Evolutionary conservation across 1,140 invertebrate genomes (phyloP).

Genomic region (Colletes gigas): DNA sequence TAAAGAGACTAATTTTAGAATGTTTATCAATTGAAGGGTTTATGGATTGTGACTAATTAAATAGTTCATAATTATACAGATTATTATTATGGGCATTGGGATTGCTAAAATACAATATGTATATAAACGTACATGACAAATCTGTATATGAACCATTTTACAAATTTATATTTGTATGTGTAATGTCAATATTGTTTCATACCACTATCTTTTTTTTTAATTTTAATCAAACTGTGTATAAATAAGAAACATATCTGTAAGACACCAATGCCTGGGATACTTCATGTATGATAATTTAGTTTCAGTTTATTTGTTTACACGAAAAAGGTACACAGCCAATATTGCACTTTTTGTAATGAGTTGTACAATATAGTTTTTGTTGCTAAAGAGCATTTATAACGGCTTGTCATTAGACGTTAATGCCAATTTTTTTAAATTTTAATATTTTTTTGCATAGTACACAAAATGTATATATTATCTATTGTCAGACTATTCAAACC

Average conservation of each 20-base stretch:
- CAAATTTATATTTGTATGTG: constrained; percentile 3
- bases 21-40: constrained; percentile 49
- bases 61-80: constrained; percentile 39
- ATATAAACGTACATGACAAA: constrained; percentile 32
- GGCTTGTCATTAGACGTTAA: constrained; percentile 48
- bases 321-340: constrained; percentile 19
- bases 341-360: constrained; percentile 34
- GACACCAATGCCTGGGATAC: constrained; percentile 17
- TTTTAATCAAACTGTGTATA: constrained; percentile 3
- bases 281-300: constrained; percentile 14
- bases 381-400: constrained; percentile 48
- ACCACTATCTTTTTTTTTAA: neutral
- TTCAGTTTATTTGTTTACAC: constrained; percentile 7
- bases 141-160: neutral
- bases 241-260: neutral
- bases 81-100: constrained; percentile 27
- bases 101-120: constrained; percentile 27
- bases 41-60: constrained; percentile 64
- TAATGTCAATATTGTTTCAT: neutral
- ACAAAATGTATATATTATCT: constrained; percentile 23
- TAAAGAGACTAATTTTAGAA: constrained; percentile 54
- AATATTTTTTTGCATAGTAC: constrained; percentile 38
- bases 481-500: neutral
- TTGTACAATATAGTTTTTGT: constrained; percentile 39
- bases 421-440: constrained; percentile 48